Conservation (phyloP, 2,888 invertebrate species). For the Smittia sp. region DNA sequence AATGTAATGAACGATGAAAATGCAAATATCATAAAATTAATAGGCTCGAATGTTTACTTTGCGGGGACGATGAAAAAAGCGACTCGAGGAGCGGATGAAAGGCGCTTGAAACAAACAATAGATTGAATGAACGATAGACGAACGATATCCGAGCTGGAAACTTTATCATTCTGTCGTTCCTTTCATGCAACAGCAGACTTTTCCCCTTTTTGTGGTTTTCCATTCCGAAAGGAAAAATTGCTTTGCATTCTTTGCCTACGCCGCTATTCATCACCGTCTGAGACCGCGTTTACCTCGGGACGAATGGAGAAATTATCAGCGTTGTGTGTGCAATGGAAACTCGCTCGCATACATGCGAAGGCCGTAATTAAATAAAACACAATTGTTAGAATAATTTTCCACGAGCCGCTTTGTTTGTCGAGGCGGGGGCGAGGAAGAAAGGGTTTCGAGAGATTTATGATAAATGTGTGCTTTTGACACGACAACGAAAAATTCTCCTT, state of each 20-base stretch:
- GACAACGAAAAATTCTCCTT: slow-evolving; percentile 14
- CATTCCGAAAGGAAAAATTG: neutral
- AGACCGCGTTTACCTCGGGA: neutral
- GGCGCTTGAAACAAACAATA: no score
- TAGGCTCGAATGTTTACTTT: slow-evolving; percentile 9
- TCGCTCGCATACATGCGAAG: neutral
- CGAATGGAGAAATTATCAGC: neutral
- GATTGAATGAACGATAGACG: no score
- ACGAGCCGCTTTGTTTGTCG: neutral
- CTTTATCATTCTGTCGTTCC: no score
- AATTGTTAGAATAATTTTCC: slow-evolving; percentile 29
- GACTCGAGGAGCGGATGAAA: no score
- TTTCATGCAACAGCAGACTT: no score
- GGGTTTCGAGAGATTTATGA: slow-evolving; percentile 19
- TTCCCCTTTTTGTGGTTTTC: slow-evolving; percentile 3
- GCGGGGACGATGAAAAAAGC: no score
- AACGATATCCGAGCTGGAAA: no score
- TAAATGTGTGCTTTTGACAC: slow-evolving; percentile 37
- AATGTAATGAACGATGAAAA: slow-evolving; percentile 37
- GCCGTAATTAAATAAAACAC: slow-evolving; percentile 34
- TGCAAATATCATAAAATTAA: slow-evolving; percentile 39
- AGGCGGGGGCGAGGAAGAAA: no score
- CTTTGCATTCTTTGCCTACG: neutral
- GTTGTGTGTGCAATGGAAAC: no score
- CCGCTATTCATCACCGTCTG: neutral